Evolutionary conservation across 1,140 invertebrate genomes (phyloP), one percentile per base, ranked within the genome.

Genomic region (Drosophila santomea): DNA sequence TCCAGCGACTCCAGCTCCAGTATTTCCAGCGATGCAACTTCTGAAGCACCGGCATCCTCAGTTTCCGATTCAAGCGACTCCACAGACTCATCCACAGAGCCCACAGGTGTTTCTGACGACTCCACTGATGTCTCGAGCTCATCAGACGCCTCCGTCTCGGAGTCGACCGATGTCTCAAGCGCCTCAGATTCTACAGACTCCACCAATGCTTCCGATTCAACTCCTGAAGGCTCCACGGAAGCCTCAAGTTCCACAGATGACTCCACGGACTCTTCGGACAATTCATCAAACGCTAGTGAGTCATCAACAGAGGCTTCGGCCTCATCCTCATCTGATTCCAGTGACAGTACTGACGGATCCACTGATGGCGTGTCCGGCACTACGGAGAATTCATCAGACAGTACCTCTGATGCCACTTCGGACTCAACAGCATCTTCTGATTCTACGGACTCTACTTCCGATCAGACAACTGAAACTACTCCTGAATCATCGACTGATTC

Each of bases 391-490:
- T 58, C 73, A 25, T 67, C 75, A 15, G 80, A 85, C 48, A 52
- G 58, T 32, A 74, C 75, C n/a, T 66, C 76, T 20, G 75, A 55
- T n/a, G 80, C 78, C 39, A 61, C 77, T 20, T 69, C 77, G 0
- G 47, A 58, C 25, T 64, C 81, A 12, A 78, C 78, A 3, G 76
- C 68, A 39, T 68, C 77, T 14, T 61, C 80, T 14, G 76, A 50
- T n/a, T 64, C 77, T 8, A 76, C 73, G 3, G 74, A 71, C 20
- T 79, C 74, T 39, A 62, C 75, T 11, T 77, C 78, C 0, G 74
- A 79, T 48, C 75, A 75, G 14, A 75, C 82, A 7, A 79, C 80
- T 5, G 73, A 78, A 41, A 69, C 52, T 17, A 72, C 72, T 1
- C 12, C 58, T 5, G 57, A 82, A n/a, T 15, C 38, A 7, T 68